Evolutionary conservation across 2,797 vertebrate genomes (phyloP).

Genomic region (Clarias laeviceps): DNA sequence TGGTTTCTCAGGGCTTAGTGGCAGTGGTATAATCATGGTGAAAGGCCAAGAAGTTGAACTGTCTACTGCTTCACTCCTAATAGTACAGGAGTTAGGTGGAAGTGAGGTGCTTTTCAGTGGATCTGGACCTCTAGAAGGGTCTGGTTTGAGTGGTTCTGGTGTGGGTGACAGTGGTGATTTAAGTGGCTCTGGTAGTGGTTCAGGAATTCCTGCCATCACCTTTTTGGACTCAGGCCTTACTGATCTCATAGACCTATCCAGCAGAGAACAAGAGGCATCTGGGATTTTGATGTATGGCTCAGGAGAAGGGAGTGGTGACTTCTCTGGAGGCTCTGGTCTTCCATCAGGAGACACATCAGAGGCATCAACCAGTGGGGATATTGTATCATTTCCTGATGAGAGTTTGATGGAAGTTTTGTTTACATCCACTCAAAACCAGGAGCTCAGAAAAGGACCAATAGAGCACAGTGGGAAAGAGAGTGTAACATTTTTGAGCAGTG

Average conservation of each 20-base stretch:
- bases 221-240: conserved; percentile 69
- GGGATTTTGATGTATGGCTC: conserved; percentile 77
- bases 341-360: conserved; percentile 71
- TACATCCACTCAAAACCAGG: conserved; percentile 66
- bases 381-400: conserved; percentile 76
- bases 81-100: conserved; percentile 63
- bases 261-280: conserved; percentile 80
- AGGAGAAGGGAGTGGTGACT: conserved; percentile 72
- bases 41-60: conserved; percentile 60
- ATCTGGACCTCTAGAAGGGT: conserved; percentile 32
- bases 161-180: conserved; percentile 17
- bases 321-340: conserved; percentile 71
- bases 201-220: conserved; percentile 69
- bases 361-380: conserved; percentile 66
- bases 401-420: conserved; percentile 71
- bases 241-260: conserved; percentile 70
- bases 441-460: conserved; percentile 74
- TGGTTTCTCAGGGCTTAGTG: conserved; percentile 66
- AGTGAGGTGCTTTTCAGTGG: conserved; percentile 71
- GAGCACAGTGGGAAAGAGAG: conserved; percentile 70
- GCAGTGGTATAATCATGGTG: conserved; percentile 66
- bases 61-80: conserved; percentile 40
- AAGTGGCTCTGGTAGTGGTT: conserved; percentile 66
- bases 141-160: conserved; percentile 53
- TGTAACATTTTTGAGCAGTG: conserved; percentile 61